A percentile compares a stretch with the other conserved stretches of the same genome.
Conservation (phyloP, 2,797 vertebrate genomes). For the Myripristis murdjan region DNA sequence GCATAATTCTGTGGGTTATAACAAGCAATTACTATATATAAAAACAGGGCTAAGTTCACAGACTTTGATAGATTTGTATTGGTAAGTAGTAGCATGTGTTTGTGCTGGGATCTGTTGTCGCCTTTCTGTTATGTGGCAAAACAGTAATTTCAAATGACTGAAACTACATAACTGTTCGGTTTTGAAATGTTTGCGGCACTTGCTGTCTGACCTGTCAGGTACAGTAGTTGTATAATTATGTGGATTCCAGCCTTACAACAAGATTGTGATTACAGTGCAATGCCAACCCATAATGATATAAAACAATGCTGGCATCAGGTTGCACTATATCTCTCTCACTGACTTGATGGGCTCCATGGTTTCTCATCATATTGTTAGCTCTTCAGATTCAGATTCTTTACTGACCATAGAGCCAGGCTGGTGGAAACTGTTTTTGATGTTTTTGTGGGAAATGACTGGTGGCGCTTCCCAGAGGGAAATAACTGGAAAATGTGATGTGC, state of each 20-base stretch:
- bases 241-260: neutral
- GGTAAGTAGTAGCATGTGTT: constrained; percentile 39
- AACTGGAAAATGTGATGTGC: too few species aligned
- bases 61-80: constrained; percentile 47
- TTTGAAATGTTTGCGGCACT: too few species aligned
- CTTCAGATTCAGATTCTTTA: too few species aligned
- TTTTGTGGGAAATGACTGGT: too few species aligned
- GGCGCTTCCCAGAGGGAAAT: too few species aligned
- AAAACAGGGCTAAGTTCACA: constrained; percentile 67
- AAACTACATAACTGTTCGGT: neutral
- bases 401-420: too few species aligned
- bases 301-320: constrained; percentile 12
- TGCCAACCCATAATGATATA: neutral
- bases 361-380: too few species aligned
- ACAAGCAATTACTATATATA: constrained; percentile 67
- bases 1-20: constrained; percentile 74
- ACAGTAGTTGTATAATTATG: neutral
- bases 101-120: neutral
- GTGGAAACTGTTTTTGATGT: too few species aligned
- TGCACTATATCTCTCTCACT: neutral
- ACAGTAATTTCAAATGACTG: neutral
- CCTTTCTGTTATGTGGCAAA: neutral
- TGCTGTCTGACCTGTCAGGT: neutral
- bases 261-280: neutral
- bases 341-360: constrained; percentile 18